Base-by-base conservation (phyloP, 2,888 invertebrate genomes). In the Andrena fulva region DNA sequence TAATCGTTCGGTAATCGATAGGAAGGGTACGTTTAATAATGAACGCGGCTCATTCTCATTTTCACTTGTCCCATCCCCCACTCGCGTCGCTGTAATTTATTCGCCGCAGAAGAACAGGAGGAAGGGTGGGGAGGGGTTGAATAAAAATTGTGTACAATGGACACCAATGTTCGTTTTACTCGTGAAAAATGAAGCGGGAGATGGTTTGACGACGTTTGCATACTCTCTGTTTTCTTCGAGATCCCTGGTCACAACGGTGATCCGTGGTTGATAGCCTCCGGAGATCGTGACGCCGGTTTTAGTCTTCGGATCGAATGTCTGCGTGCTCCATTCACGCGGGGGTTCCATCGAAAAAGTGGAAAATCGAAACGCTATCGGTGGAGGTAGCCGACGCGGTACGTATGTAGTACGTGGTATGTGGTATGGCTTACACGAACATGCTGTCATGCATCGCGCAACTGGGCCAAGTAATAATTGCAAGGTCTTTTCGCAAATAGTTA, bases 141-240 rank as follows among this genome's bases (percentile, higher is more conserved):
- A 82, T 75, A 80, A 86, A 70, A 69, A 79, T 75, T 73, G 85
- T 88, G 80, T 88, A 89, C 86, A 89, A 85, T 86, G 87, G 77
- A 86, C 85, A 75, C 73, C 66, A 63, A 73, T 82, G 70, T 77
- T 77, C 75, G 67, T 68, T 83, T 88, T 70, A 71, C 54, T 69
- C 63, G 73, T 62, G 67, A 50, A 62, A 72, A 64, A 60, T 35
- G 84, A 68, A 50, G 74, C 33, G 60, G 56, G 48, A 62, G 16
- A 50, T 33, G 48, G 62, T 59, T 75, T 3, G 64, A 63, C 62
- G 35, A 72, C 66, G 64, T 48, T 16, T 59, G 72, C 35, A 27
- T 71, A 35, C n/a, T 52, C 56, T 50, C 64, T 2, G 48, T 7
- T 67, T 71, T 60, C 12, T 24, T 64, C 74, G 64, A 70, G 74